These are phyloP conservation scores for Hydra vulgaris DNA, from an alignment of 30 jellyfish, hydroid and myxozoan species.

Conservation along the genomic window DNA sequence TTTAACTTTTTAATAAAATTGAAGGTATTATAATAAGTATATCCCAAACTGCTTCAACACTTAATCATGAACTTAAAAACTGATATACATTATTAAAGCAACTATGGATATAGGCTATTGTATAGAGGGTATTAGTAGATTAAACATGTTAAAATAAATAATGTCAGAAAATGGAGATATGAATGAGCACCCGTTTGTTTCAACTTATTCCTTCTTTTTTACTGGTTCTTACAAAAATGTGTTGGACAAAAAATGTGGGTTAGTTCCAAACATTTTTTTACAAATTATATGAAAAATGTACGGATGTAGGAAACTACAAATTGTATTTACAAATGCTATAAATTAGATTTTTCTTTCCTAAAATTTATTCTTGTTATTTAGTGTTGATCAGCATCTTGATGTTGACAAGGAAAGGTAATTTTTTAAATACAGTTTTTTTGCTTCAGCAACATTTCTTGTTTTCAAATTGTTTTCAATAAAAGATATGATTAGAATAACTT, in stretches of 20 bases:
- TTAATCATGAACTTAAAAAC: no score
- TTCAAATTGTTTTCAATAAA: no score
- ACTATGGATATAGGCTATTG: not conserved
- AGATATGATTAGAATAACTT: no score
- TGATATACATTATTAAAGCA: not conserved
- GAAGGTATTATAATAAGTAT: no score
- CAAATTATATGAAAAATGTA: not conserved
- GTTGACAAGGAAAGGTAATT: not conserved
- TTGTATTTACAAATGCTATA: no score
- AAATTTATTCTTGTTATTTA: no score
- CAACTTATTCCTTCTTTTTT: not conserved
- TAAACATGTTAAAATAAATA: not conserved
- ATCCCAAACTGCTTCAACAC: no score
- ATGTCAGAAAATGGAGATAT: conserved; percentile 16
- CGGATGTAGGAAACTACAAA: no score
- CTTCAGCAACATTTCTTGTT: no score
- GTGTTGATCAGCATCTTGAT: not conserved
- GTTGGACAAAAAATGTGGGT: not conserved
- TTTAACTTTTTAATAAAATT: not conserved
- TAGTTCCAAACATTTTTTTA: not conserved
- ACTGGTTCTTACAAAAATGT: not conserved
- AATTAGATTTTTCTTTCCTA: no score
- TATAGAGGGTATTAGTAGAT: not conserved
- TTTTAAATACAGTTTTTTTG: no score
- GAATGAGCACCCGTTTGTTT: conserved; percentile 28